phyloP scores from a whole-genome alignment of 1,140 invertebrate genomes.

The Sweltsa coloradensis region DNA sequence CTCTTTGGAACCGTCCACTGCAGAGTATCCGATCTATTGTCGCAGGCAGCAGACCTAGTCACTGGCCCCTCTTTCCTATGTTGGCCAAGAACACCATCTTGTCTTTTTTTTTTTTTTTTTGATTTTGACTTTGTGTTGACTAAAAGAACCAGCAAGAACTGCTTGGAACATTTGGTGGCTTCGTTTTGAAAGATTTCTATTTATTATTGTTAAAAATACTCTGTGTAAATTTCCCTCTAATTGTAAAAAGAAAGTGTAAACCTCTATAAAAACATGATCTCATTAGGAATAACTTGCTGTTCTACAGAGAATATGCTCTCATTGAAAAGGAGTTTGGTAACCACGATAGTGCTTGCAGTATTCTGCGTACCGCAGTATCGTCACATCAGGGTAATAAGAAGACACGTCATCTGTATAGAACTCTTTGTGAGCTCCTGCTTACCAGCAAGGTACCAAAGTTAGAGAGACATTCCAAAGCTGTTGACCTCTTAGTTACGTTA shows the following conservation, averaged over 20 bases:
- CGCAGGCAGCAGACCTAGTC: slow-evolving; percentile 9
- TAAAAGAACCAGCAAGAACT: slow-evolving; percentile 24
- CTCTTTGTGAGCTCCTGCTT: no score
- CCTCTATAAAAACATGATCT: slow-evolving; percentile 36
- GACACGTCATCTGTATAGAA: no score
- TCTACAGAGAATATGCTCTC: slow-evolving; percentile 48
- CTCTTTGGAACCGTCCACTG: not conserved
- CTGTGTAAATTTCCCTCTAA: slow-evolving; percentile 27
- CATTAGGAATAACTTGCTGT: slow-evolving; percentile 40
- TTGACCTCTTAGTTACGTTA: no score
- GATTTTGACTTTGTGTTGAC: slow-evolving; percentile 26
- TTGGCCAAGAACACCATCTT: slow-evolving; percentile 42
- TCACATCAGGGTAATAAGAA: slow-evolving; percentile 7
- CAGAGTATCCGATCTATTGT: not conserved
- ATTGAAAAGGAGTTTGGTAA: slow-evolving; percentile 41
- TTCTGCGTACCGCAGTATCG: slow-evolving; percentile 5
- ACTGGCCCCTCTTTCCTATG: slow-evolving; percentile 40
- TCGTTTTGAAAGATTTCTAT: slow-evolving; percentile 40
- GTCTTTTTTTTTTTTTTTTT: slow-evolving; percentile 34
- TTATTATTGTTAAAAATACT: slow-evolving; percentile 33
- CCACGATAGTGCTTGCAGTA: slow-evolving; percentile 24
- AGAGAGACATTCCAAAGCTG: no score
- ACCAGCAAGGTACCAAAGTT: no score
- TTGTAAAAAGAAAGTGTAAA: slow-evolving; percentile 34
- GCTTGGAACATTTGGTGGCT: slow-evolving; percentile 45